Evolutionary conservation across 2,797 vertebrate species (phyloP).

Genomic region (Chiroxiphia lanceolata): DNA sequence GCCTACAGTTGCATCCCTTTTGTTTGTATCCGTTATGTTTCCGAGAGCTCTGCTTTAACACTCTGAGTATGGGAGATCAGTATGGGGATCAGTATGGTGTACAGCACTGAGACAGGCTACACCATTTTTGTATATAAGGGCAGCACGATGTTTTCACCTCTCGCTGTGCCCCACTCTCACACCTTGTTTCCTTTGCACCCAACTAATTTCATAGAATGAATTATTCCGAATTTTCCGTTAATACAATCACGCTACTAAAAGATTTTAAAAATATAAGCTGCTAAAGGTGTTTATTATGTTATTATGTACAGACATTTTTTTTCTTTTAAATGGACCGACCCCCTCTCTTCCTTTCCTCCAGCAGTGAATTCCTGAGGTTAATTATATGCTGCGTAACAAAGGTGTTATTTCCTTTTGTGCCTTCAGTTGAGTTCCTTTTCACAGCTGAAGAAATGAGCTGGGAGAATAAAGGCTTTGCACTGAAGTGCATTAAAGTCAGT

Average conservation of each 20-base stretch:
- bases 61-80: background rate
- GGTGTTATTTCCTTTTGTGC: conserved; percentile 49
- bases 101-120: background rate
- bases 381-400: conserved; percentile 35
- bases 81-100: background rate
- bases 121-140: background rate
- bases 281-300: conserved; percentile 29
- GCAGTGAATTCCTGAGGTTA: conserved; percentile 55
- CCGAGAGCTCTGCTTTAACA: background rate
- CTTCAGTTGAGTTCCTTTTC: conserved; percentile 32
- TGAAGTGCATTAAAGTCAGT: conserved; percentile 59
- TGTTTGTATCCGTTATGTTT: background rate
- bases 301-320: conserved; percentile 8
- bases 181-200: background rate
- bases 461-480: conserved; percentile 47
- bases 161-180: background rate
- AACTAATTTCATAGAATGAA: background rate
- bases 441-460: conserved; percentile 28
- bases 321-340: background rate
- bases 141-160: background rate
- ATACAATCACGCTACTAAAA: background rate
- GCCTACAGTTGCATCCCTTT: background rate
- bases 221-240: background rate
- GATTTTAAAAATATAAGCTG: conserved; percentile 5
- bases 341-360: conserved; percentile 25